These are phyloP conservation scores for Pelodytes ibericus DNA, from an alignment of 2,797 vertebrate species.

Conservation along the genomic window DNA sequence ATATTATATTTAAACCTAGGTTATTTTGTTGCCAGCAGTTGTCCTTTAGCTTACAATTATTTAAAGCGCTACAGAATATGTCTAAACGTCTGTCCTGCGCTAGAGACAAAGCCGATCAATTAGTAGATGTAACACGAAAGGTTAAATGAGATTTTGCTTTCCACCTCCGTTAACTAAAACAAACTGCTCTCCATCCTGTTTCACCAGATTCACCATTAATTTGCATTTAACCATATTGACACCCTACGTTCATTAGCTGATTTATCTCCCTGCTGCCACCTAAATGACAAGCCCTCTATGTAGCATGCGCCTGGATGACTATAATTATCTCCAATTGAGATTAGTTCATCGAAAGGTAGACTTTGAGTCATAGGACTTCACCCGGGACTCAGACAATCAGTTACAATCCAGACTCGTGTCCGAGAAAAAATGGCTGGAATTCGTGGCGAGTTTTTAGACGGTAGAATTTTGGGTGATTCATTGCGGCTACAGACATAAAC, in stretches of 20 bases:
- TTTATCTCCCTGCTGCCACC: not conserved
- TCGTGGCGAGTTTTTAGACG: not conserved
- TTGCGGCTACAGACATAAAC: not conserved
- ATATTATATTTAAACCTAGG: no score
- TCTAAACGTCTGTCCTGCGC: no score
- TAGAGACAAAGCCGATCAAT: no score
- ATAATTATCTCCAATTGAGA: constrained; percentile 4
- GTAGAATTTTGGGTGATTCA: not conserved
- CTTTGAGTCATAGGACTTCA: not conserved
- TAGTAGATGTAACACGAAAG: not conserved
- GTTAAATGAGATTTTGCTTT: not conserved
- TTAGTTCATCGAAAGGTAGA: not conserved
- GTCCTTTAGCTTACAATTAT: no score
- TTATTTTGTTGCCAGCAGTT: no score
- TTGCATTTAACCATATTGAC: not conserved
- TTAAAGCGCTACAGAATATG: no score
- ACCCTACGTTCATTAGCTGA: not conserved
- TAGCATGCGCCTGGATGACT: not conserved
- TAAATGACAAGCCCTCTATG: not conserved
- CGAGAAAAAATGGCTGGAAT: no score
- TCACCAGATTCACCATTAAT: not conserved
- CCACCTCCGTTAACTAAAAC: not conserved
- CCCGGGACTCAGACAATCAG: not conserved
- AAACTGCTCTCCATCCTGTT: not conserved
- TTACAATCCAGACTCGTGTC: not conserved